These are phyloP conservation scores for Mallotus villosus DNA, from an alignment of 2,797 vertebrate species.

Conservation along the genomic window DNA sequence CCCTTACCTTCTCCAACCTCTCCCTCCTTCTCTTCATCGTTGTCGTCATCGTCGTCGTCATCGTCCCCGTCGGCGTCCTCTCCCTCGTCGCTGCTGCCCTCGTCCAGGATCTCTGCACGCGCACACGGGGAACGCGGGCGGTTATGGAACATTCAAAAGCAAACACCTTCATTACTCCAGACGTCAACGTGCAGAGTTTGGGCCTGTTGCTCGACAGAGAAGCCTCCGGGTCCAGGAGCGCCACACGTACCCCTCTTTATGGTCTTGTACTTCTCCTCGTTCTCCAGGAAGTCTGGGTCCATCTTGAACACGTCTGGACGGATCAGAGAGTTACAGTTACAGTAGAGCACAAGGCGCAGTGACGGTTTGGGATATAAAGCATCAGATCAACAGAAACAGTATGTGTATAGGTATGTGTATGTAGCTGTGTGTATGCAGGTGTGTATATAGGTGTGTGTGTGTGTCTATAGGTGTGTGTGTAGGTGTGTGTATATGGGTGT, in stretches of 20 bases:
- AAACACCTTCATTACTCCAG: not conserved
- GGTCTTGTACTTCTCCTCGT: constrained; percentile 94
- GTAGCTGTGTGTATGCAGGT: too few relatives aligned
- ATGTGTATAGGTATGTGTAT: too few relatives aligned
- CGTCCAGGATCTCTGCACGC: constrained; percentile 91
- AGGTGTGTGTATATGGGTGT: too few relatives aligned
- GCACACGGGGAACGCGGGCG: too few relatives aligned
- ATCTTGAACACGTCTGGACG: constrained; percentile 93
- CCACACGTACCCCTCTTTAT: constrained; percentile 87
- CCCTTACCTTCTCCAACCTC: constrained; percentile 62
- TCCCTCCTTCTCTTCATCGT: constrained; percentile 73
- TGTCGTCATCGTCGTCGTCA: constrained; percentile 83
- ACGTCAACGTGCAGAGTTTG: too few relatives aligned
- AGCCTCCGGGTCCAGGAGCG: not conserved
- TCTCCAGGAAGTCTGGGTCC: constrained; percentile 94
- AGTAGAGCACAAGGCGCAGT: too few relatives aligned
- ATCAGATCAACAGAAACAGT: not conserved
- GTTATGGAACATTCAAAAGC: not conserved
- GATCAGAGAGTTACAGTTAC: not conserved
- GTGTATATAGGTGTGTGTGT: too few relatives aligned
- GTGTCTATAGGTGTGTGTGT: too few relatives aligned
- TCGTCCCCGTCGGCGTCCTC: constrained; percentile 86
- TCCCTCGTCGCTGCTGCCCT: constrained; percentile 91
- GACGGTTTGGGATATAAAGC: not conserved
- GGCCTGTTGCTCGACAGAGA: not conserved